Conservation (phyloP, 2,797 vertebrate species). For the Notamacropus eugenii region DNA sequence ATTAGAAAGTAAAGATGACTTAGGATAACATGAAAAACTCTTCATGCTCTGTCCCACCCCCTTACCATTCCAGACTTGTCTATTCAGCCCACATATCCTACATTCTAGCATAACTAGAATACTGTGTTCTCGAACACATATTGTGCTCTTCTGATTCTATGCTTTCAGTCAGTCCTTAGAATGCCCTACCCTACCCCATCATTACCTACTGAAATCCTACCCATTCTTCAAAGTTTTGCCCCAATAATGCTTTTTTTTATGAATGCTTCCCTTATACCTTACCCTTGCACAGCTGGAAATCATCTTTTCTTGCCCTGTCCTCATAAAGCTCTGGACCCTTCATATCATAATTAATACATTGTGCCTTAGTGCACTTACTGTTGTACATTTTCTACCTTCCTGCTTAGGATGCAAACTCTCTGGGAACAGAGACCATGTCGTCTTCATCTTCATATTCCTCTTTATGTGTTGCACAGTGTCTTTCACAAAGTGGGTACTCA, state of each 20-base stretch:
- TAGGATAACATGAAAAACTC: not conserved
- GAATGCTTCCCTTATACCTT: not conserved
- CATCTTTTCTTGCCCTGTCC: not conserved
- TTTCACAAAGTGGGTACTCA: not conserved
- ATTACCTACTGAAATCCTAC: not conserved
- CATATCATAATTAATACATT: not conserved
- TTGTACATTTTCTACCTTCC: not conserved
- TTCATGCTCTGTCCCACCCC: not conserved
- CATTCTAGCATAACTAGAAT: not conserved
- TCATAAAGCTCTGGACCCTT: not conserved
- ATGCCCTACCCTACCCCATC: not conserved
- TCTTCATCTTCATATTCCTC: not conserved
- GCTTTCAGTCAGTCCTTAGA: not conserved
- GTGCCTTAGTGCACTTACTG: not conserved
- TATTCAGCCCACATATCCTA: not conserved
- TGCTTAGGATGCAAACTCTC: not conserved
- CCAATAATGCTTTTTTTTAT: not conserved
- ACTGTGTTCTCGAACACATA: not conserved
- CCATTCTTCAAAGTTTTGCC: not conserved
- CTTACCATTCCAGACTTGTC: not conserved
- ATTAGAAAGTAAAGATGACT: not conserved
- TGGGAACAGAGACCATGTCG: not conserved
- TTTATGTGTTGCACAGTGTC: not conserved
- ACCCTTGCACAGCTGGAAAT: not conserved
- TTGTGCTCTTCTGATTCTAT: not conserved